phyloP scores from a whole-genome alignment of 2,113 vertebrate species.

The Turnix velox region DNA sequence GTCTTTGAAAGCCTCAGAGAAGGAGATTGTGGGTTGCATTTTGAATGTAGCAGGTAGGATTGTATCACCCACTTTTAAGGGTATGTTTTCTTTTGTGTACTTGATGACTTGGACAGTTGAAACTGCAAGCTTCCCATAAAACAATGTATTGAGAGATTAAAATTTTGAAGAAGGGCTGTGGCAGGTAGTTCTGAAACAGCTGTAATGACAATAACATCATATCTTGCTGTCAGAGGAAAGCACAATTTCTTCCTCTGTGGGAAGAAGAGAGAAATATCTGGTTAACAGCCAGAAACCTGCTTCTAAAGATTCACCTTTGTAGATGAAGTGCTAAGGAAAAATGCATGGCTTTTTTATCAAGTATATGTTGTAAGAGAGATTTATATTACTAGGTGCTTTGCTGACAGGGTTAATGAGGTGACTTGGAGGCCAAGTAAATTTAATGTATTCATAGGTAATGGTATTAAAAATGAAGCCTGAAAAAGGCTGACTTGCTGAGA shows the following conservation, averaged over 20 bases:
- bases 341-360: neutral
- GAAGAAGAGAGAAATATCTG: slow-evolving; percentile 27
- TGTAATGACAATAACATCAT: slow-evolving; percentile 6
- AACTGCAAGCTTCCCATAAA: slow-evolving; percentile 26
- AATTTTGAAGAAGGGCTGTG: slow-evolving; percentile 14
- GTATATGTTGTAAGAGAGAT: neutral
- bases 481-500: neutral
- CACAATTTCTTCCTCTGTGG: neutral
- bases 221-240: slow-evolving; percentile 18
- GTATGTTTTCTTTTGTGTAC: neutral
- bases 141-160: slow-evolving; percentile 5
- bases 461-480: neutral
- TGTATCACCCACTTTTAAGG: neutral
- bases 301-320: neutral
- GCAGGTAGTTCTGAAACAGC: slow-evolving; percentile 19
- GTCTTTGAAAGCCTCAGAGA: neutral
- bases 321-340: neutral
- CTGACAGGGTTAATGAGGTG: slow-evolving; percentile 27
- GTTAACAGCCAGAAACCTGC: neutral
- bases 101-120: neutral
- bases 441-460: neutral
- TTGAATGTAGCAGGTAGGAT: neutral
- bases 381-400: neutral
- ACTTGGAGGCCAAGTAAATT: neutral
- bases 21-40: neutral